Percentiles rank a stretch among this genome's conserved stretches.
Conservation (phyloP, 2,113 vertebrate genomes). For the Acanthochromis polyacanthus region DNA sequence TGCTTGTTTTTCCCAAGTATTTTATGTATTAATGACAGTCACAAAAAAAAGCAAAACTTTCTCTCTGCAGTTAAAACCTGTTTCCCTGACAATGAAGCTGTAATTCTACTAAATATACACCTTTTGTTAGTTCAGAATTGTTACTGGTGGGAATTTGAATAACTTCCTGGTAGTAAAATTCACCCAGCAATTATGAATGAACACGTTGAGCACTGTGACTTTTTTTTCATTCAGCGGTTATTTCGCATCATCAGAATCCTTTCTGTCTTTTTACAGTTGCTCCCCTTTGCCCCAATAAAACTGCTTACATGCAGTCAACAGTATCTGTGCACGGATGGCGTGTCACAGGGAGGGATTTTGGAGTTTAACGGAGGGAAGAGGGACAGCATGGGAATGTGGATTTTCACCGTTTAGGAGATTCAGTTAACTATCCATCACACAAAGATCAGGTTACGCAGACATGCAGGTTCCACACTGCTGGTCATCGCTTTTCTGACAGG, state of each 20-base stretch:
- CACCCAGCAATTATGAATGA: neutral
- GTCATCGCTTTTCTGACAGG: slow-evolving; percentile 68
- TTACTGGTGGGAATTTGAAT: neutral
- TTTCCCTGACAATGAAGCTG: slow-evolving; percentile 7
- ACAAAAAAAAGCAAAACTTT: neutral
- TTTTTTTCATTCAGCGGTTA: slow-evolving; percentile 13
- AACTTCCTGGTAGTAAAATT: neutral
- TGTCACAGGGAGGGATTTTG: slow-evolving; percentile 36
- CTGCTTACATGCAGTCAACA: slow-evolving; percentile 63
- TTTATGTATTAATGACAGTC: neutral
- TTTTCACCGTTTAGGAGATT: slow-evolving; percentile 67
- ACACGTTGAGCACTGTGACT: neutral
- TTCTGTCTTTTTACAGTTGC: slow-evolving; percentile 30
- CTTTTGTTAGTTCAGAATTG: neutral
- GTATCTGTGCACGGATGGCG: slow-evolving; percentile 34
- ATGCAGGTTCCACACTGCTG: slow-evolving; percentile 66
- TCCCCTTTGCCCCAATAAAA: slow-evolving; percentile 19
- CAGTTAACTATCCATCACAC: slow-evolving; percentile 80
- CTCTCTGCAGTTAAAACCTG: neutral
- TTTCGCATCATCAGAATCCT: slow-evolving; percentile 20
- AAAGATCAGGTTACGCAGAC: slow-evolving; percentile 73
- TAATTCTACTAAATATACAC: neutral
- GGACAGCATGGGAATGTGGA: slow-evolving; percentile 72
- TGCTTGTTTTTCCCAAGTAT: neutral
- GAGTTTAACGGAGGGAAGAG: slow-evolving; percentile 43